Evolutionary conservation across 2,113 vertebrate species (phyloP).

Genomic region (Gymnocephalus cernua): DNA sequence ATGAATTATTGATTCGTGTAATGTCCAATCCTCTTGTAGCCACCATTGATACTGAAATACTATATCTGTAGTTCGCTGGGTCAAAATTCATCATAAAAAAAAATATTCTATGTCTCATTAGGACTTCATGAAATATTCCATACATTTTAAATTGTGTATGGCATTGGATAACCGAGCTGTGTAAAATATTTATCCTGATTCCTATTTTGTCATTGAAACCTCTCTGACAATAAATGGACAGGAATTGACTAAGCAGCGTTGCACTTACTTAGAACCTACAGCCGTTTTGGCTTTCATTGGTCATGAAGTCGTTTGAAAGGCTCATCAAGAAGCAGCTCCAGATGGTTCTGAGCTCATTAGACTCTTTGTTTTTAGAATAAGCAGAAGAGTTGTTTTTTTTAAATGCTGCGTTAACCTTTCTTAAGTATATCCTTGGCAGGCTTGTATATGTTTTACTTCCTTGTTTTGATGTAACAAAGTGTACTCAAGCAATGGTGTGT

Average conservation of each 20-base stretch:
- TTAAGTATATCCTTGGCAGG: slow-evolving; percentile 12
- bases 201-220: background rate
- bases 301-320: slow-evolving; percentile 56
- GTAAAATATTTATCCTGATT: background rate
- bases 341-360: slow-evolving; percentile 64
- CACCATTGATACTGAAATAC: slow-evolving; percentile 35
- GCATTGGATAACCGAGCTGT: background rate
- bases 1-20: slow-evolving; percentile 69
- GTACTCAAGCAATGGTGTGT: background rate
- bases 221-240: background rate
- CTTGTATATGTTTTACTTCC: slow-evolving; percentile 26
- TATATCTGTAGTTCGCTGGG: slow-evolving; percentile 5
- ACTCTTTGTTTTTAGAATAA: slow-evolving; percentile 41
- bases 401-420: slow-evolving; percentile 55
- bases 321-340: slow-evolving; percentile 54
- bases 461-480: slow-evolving; percentile 18
- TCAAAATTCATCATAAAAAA: slow-evolving; percentile 10
- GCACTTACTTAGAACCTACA: slow-evolving; percentile 8
- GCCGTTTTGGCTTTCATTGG: slow-evolving; percentile 46
- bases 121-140: slow-evolving; percentile 28
- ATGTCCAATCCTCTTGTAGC: slow-evolving; percentile 26
- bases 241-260: background rate
- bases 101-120: slow-evolving; percentile 18
- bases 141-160: slow-evolving; percentile 30
- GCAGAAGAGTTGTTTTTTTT: slow-evolving; percentile 5